These are phyloP conservation scores for Synergus umbraculus DNA, from an alignment of 2,888 invertebrate species.

Conservation along the genomic window DNA sequence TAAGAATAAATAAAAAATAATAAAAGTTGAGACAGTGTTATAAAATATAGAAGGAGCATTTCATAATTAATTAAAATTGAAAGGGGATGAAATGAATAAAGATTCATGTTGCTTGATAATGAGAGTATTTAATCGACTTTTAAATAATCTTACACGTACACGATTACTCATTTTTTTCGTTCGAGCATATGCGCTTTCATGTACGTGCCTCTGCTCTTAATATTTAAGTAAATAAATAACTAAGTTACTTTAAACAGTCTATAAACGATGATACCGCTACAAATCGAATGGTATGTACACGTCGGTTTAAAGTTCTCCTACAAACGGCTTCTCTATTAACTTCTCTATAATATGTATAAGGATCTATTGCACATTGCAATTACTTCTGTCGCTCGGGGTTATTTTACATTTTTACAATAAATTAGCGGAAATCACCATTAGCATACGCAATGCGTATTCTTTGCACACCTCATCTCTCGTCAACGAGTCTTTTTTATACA, in stretches of 20 bases:
- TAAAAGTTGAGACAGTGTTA: background rate
- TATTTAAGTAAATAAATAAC: slow-evolving; percentile 75
- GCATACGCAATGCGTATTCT: slow-evolving; percentile 40
- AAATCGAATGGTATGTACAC: slow-evolving; percentile 63
- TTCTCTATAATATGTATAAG: slow-evolving; percentile 57
- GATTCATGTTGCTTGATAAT: slow-evolving; percentile 65
- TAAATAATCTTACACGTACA: slow-evolving; percentile 73
- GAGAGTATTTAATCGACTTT: slow-evolving; percentile 75
- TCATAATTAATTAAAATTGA: too few relatives aligned
- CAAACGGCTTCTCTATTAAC: slow-evolving; percentile 51
- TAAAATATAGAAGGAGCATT: too few relatives aligned
- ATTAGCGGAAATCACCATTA: slow-evolving; percentile 74
- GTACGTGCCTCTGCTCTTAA: slow-evolving; percentile 58
- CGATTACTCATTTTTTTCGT: slow-evolving; percentile 54
- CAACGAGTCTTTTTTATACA: slow-evolving; percentile 4
- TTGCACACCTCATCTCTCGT: background rate
- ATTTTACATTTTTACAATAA: slow-evolving; percentile 76
- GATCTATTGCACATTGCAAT: slow-evolving; percentile 71
- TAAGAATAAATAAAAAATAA: slow-evolving; percentile 22
- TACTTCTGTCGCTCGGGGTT: slow-evolving; percentile 58
- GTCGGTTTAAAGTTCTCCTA: slow-evolving; percentile 46
- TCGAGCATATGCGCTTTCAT: slow-evolving; percentile 52
- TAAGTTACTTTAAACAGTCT: slow-evolving; percentile 77
- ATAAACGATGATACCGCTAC: slow-evolving; percentile 70
- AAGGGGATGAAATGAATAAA: slow-evolving; percentile 45